These are phyloP conservation scores for Hedya salicella DNA, from an alignment of 2,888 invertebrate species.

Conservation along the genomic window DNA sequence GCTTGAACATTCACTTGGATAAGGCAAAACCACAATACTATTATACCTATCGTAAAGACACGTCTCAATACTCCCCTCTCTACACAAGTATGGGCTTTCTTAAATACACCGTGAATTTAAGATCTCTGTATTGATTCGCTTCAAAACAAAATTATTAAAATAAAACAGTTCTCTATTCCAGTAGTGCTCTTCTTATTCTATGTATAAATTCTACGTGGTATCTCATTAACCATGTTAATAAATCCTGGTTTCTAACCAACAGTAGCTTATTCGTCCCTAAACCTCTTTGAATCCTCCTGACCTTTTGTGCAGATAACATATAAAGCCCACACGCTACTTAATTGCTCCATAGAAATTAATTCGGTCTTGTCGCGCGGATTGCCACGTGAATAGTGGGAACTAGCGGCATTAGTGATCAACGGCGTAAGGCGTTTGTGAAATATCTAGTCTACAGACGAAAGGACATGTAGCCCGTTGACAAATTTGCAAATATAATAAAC, in stretches of 20 bases:
- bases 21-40: too few species aligned
- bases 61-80: too few species aligned
- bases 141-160: too few species aligned
- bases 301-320: slow-evolving; percentile 26
- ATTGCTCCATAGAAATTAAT: slow-evolving; percentile 58
- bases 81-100: background rate
- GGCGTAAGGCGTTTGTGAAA: slow-evolving; percentile 46
- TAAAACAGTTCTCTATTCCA: too few species aligned
- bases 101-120: too few species aligned
- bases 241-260: background rate
- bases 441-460: slow-evolving; percentile 12
- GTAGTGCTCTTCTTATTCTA: too few species aligned
- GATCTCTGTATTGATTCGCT: too few species aligned
- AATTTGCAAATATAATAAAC: too few species aligned
- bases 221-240: background rate
- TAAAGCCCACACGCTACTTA: slow-evolving; percentile 44
- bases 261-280: slow-evolving; percentile 9
- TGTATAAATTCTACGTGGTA: too few species aligned
- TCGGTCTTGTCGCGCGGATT: slow-evolving; percentile 53
- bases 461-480: too few species aligned
- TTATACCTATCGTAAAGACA: too few species aligned
- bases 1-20: background rate
- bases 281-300: slow-evolving; percentile 23
- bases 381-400: slow-evolving; percentile 56
- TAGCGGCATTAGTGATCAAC: slow-evolving; percentile 42